A percentile compares a stretch with the other conserved stretches of the same genome.
Conservation (phyloP, 2,113 vertebrate genomes). For the Mirounga angustirostris region DNA sequence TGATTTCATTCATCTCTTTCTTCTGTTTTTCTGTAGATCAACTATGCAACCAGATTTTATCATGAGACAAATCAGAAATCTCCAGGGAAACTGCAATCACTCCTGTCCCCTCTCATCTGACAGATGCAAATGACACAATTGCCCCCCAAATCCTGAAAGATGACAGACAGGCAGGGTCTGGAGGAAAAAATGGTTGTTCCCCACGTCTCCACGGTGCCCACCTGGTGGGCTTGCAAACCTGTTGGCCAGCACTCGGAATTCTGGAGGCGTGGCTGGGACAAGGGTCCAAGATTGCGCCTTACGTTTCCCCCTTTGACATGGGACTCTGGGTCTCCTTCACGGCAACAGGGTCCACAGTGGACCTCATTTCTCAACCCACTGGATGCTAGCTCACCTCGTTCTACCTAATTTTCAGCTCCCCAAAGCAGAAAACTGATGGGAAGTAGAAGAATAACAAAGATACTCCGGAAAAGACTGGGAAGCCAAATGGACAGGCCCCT, state of each 20-base stretch:
- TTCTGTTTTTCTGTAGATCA: not conserved
- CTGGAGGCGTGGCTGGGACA: not conserved
- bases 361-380: not conserved
- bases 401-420: not conserved
- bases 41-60: conserved; percentile 34
- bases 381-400: not conserved
- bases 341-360: not conserved
- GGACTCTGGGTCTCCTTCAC: not conserved
- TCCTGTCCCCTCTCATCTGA: not conserved
- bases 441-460: not conserved
- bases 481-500: not conserved
- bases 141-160: not conserved
- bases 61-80: conserved; percentile 13
- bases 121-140: not conserved
- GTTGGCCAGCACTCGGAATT: not conserved
- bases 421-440: not conserved
- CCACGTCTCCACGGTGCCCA: rapidly evolving
- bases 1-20: conserved; percentile 10
- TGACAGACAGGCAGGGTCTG: not conserved
- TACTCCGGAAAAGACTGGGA: not conserved
- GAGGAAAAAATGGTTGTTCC: not conserved
- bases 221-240: not conserved
- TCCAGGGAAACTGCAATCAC: not conserved
- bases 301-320: not conserved
- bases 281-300: not conserved